Evolutionary conservation across 2,888 invertebrate species (phyloP), one percentile per base, ranked within the genome.

Genomic region (Caenorhabditis afra): DNA sequence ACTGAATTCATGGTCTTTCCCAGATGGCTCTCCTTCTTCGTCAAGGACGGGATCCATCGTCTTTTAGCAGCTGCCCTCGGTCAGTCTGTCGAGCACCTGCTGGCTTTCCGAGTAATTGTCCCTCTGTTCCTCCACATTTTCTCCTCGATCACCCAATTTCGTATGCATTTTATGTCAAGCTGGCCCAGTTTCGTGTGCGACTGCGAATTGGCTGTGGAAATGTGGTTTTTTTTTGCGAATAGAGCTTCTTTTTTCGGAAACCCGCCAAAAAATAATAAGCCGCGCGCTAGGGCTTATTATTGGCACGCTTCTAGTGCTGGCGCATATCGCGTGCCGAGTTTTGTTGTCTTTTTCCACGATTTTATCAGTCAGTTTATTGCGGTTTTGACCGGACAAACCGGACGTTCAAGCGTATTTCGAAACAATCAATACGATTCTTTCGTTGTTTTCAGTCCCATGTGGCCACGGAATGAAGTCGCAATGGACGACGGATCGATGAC

Each of bases 401-500:
- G n/a, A 23, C 29, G 1, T 45, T 45, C 23, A 11, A 1, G 10
- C 3, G 10, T 18, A 14, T 45, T 20, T 44, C 35, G n/a, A 23
- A 1, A 23, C 8, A 44, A 41, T 7, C 10, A 22, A 23, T 18
- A 16, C 10, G 4, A 52, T 23, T 12, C 29, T 16, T 1, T 3
- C 8, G 3, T 20, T 8, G 1, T 3, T 62, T 65, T 41, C 65
- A 65, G 74, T 12, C 59, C 20, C 39, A 76, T 76, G 75, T 76
- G 62, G 62, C 41, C 61, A 14, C 67, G 65, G 18, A 66, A 73
- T 79, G 73, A 79, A 20, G 49, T 68, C 16, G 55, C 49, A 41
- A 79, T 79, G 73, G 79, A 79, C 12, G 79, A 79, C 14, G 73
- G 76, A 37, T 76, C 76, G 62, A 65, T 77, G 71, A 66, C 78